phyloP scores from a whole-genome alignment of 2,113 vertebrate species.

The Oreochromis aureus region DNA sequence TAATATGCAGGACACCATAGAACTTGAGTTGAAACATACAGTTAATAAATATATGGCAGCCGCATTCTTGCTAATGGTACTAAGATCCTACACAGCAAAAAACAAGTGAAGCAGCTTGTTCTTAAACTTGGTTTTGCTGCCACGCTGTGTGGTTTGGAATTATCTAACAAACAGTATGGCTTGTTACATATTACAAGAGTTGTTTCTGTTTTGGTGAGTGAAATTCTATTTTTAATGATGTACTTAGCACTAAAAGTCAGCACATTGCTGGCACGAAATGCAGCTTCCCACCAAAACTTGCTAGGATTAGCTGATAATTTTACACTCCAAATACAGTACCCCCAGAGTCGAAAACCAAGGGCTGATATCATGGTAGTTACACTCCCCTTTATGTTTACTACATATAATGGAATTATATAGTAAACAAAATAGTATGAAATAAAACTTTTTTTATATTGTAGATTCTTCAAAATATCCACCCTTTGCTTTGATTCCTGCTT shows the following conservation, averaged over 20 bases:
- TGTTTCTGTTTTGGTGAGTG: background rate
- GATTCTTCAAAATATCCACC: background rate
- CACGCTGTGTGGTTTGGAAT: background rate
- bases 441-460: background rate
- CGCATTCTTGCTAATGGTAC: background rate
- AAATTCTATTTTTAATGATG: accelerated
- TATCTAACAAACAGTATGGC: background rate
- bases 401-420: accelerated
- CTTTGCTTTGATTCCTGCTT: background rate
- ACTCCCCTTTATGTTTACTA: background rate
- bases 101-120: background rate
- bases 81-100: background rate
- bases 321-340: background rate
- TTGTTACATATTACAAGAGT: background rate
- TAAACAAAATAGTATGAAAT: background rate
- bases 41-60: background rate
- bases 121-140: background rate
- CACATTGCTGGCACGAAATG: accelerated
- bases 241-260: background rate
- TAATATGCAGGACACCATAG: background rate
- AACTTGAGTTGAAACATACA: background rate
- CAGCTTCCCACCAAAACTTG: background rate
- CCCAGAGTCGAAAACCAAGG: accelerated
- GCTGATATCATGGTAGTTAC: background rate
- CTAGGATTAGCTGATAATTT: background rate